phyloP scores from a whole-genome alignment of 2,797 vertebrate species.

The Platalea minor region DNA sequence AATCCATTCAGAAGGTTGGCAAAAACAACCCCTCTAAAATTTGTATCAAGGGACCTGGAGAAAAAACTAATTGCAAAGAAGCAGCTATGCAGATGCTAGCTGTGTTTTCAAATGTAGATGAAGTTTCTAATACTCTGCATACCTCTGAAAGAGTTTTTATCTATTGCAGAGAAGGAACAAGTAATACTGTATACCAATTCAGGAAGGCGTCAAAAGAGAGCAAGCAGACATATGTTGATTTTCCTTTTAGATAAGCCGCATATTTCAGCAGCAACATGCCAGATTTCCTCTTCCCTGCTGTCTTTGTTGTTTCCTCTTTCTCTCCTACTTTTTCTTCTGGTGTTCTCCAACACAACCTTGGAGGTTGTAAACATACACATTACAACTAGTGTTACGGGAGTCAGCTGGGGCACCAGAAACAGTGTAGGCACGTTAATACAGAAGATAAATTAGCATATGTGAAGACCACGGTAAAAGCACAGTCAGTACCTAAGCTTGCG shows the following conservation, averaged over 20 bases:
- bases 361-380: not conserved
- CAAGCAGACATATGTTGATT: not conserved
- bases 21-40: not conserved
- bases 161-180: not conserved
- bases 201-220: not conserved
- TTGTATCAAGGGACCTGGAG: not conserved
- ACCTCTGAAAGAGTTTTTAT: not conserved
- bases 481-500: not conserved
- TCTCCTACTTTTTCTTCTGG: not conserved
- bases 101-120: not conserved
- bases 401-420: not conserved
- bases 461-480: not conserved
- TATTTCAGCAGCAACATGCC: not conserved
- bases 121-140: not conserved
- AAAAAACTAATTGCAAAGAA: not conserved
- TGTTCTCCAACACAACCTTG: not conserved
- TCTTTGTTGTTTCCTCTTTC: not conserved
- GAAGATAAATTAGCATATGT: not conserved
- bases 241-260: not conserved
- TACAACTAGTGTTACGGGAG: not conserved
- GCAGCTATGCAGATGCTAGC: not conserved
- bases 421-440: accelerated
- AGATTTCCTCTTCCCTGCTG: not conserved
- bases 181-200: not conserved
- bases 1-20: not conserved